Percentiles rank a stretch among this genome's conserved stretches.
Evolutionary conservation across 2,797 vertebrate species (phyloP).

Genomic region (Propithecus deckenii): DNA sequence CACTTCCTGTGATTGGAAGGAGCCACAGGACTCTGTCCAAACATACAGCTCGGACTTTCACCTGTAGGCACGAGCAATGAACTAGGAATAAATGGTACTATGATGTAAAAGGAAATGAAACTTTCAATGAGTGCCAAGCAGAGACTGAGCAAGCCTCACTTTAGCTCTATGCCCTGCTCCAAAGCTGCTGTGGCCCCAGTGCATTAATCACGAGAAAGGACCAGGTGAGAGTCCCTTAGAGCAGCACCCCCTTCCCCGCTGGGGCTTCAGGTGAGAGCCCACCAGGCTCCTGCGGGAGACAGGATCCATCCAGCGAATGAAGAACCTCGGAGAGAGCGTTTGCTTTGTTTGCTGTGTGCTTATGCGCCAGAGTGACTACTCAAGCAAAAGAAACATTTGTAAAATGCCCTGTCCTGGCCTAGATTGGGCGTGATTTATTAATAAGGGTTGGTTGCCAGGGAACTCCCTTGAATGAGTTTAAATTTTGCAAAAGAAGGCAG

Average conservation of each 20-base stretch:
- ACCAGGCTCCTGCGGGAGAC: neutral
- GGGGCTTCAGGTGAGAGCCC: neutral
- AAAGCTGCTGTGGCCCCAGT: neutral
- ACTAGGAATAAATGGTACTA: neutral
- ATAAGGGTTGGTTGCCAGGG: constrained; percentile 44
- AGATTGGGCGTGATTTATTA: constrained; percentile 37
- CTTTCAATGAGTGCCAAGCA: neutral
- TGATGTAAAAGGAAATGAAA: neutral
- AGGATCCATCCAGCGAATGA: neutral
- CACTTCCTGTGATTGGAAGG: neutral
- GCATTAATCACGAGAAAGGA: neutral
- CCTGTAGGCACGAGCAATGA: neutral
- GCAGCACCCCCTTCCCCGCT: neutral
- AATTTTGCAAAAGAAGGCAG: constrained; percentile 60
- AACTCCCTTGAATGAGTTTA: constrained; percentile 59
- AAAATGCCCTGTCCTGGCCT: neutral
- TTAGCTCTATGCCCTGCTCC: neutral
- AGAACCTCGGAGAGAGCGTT: neutral
- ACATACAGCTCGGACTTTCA: neutral
- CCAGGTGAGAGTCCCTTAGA: neutral
- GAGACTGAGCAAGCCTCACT: neutral
- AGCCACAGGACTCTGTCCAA: neutral
- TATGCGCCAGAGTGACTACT: neutral
- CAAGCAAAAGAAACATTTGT: neutral
- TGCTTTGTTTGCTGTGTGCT: neutral